Conservation (phyloP, 1,140 invertebrate species). For the Heterodera schachtii region DNA sequence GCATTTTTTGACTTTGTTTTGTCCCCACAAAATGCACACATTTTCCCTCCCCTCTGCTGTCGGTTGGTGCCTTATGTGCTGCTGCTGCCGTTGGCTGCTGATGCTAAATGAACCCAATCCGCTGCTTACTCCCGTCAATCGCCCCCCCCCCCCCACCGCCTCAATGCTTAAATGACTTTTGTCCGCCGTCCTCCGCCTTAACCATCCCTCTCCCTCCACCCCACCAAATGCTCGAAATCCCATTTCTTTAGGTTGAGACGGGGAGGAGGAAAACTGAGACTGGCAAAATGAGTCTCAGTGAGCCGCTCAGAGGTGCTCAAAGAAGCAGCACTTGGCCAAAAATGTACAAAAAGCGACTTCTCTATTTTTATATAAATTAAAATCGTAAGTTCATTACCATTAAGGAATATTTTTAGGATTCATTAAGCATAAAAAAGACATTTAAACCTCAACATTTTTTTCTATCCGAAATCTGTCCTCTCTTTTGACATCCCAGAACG, state of each 20-base stretch:
- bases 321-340: too few relatives aligned
- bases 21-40: not conserved
- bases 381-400: too few relatives aligned
- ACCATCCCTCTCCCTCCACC: too few relatives aligned
- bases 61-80: not conserved
- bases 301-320: not conserved
- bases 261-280: too few relatives aligned
- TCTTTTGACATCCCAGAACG: not conserved
- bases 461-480: too few relatives aligned
- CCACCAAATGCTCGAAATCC: not conserved
- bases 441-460: too few relatives aligned
- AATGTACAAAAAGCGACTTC: too few relatives aligned
- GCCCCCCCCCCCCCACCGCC: too few relatives aligned
- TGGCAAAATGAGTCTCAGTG: not conserved
- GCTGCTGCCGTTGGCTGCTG: not conserved
- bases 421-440: too few relatives aligned
- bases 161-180: constrained; percentile 2
- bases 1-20: not conserved
- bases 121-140: not conserved
- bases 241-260: not conserved
- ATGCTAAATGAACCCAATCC: not conserved
- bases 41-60: not conserved
- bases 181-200: not conserved
- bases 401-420: too few relatives aligned
- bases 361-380: too few relatives aligned